These are phyloP conservation scores for Sialis fuliginosa DNA, from an alignment of 2,888 invertebrate species.

Conservation along the genomic window DNA sequence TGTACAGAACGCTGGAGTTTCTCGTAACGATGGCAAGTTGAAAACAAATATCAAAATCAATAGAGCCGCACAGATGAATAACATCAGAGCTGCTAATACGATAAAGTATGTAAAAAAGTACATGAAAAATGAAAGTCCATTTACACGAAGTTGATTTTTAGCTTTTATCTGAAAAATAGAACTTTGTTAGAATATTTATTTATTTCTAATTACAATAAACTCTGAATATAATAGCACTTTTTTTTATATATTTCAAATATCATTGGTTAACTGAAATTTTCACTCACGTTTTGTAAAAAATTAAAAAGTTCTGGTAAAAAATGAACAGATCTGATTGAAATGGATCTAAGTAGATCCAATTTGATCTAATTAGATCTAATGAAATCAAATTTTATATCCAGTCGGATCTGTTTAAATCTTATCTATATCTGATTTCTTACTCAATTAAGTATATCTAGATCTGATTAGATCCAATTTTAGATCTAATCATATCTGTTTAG, in stretches of 20 bases:
- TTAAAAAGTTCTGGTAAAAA: too few species aligned
- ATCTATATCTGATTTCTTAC: too few species aligned
- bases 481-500: too few species aligned
- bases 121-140: conserved; percentile 57
- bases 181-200: neutral
- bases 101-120: conserved; percentile 61
- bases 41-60: conserved; percentile 45
- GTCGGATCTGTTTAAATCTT: too few species aligned
- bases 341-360: too few species aligned
- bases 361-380: too few species aligned
- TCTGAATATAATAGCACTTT: neutral
- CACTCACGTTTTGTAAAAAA: too few species aligned
- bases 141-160: conserved; percentile 64
- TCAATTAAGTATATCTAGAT: too few species aligned
- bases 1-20: conserved; percentile 48
- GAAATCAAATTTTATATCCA: too few species aligned
- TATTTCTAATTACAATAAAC: too few species aligned
- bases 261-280: neutral
- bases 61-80: conserved; percentile 45
- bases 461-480: too few species aligned
- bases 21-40: conserved; percentile 50
- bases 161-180: conserved; percentile 45
- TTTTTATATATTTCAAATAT: neutral
- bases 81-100: conserved; percentile 49
- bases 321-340: too few species aligned